Evolutionary conservation across 2,888 invertebrate species (phyloP).

Genomic region (Latrodectus elegans): DNA sequence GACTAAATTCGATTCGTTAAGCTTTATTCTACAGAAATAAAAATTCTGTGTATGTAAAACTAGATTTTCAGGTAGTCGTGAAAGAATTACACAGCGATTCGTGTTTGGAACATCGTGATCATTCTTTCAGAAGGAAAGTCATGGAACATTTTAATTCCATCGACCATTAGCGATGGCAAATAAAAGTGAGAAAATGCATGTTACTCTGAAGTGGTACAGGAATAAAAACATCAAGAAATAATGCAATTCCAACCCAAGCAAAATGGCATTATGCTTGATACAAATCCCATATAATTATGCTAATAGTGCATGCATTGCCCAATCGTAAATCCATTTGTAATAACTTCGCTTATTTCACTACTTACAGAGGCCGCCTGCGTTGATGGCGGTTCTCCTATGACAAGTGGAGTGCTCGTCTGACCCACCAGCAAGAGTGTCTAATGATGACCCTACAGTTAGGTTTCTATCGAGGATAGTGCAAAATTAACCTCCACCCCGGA

Average conservation of each 20-base stretch:
- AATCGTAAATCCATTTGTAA: slow-evolving; percentile 63
- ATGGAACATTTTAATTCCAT: too few species aligned
- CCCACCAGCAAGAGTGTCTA: slow-evolving; percentile 17
- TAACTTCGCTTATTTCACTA: slow-evolving; percentile 6
- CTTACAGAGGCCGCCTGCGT: neutral
- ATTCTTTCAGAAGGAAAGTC: too few species aligned
- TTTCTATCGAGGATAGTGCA: slow-evolving; percentile 44
- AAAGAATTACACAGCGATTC: too few species aligned
- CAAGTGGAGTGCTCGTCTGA: slow-evolving; percentile 12
- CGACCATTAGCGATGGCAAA: too few species aligned
- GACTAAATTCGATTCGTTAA: too few species aligned
- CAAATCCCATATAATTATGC: slow-evolving; percentile 59
- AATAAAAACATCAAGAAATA: neutral
- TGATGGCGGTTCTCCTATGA: neutral
- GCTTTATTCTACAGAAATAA: too few species aligned
- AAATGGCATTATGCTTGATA: neutral
- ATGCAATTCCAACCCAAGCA: neutral
- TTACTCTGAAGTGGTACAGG: neutral
- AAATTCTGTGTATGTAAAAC: too few species aligned
- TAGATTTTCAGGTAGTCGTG: too few species aligned
- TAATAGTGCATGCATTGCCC: slow-evolving; percentile 49
- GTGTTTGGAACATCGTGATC: too few species aligned
- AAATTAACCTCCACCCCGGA: slow-evolving; percentile 64
- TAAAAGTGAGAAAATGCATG: neutral
- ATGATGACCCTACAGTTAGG: slow-evolving; percentile 31